Conservation (phyloP, 2,888 invertebrate species). For the Himalopsyche japonica region DNA sequence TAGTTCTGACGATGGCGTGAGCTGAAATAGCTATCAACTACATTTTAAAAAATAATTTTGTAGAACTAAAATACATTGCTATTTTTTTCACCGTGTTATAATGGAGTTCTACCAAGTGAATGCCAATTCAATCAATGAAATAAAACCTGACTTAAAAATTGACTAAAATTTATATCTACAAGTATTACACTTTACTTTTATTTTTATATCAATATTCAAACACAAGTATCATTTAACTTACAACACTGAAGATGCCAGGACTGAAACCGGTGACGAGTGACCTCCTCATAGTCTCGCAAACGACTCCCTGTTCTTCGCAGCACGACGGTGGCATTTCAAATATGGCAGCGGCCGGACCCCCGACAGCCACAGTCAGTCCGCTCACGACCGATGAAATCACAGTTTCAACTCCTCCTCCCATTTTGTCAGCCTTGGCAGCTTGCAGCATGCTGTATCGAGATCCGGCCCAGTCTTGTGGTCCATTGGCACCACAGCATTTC, state of each 20-base stretch:
- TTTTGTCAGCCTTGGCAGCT: neutral
- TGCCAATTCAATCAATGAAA: no score
- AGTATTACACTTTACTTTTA: no score
- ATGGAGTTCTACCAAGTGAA: no score
- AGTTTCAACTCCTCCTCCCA: neutral
- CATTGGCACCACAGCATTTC: constrained; percentile 77
- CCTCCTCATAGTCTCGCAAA: constrained; percentile 57
- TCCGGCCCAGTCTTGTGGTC: constrained; percentile 72
- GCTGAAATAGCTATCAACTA: no score
- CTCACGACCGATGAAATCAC: neutral
- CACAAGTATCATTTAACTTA: constrained; percentile 42
- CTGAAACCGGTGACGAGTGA: constrained; percentile 53
- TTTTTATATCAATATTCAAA: no score
- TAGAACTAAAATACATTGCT: no score
- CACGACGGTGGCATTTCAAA: constrained; percentile 48
- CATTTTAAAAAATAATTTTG: no score
- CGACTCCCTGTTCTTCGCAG: constrained; percentile 57
- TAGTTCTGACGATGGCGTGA: no score
- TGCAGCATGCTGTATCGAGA: constrained; percentile 59
- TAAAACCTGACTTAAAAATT: no score
- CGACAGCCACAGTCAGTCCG: constrained; percentile 4
- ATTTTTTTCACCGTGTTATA: no score
- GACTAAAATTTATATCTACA: no score
- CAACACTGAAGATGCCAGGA: constrained; percentile 56
- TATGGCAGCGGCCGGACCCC: constrained; percentile 35